Percentiles rank a stretch among this genome's conserved stretches.
Conservation (phyloP, 1,140 invertebrate species). For the Drosophila novamexicana region DNA sequence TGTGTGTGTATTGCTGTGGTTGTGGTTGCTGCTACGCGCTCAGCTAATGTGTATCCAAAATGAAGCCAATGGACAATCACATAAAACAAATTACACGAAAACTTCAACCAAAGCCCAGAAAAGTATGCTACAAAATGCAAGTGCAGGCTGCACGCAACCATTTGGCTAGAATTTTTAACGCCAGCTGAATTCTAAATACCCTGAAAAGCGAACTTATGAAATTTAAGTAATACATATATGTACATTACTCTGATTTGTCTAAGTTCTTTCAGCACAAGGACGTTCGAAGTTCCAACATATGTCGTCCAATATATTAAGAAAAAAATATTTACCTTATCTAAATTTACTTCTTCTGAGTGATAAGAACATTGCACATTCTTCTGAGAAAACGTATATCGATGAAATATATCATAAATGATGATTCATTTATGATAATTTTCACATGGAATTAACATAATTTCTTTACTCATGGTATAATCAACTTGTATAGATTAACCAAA, state of each 20-base stretch:
- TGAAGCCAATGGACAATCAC: conserved; percentile 80
- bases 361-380: too few relatives aligned
- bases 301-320: too few relatives aligned
- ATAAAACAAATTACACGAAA: conserved; percentile 81
- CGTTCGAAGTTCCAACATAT: too few relatives aligned
- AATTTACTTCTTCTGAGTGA: too few relatives aligned
- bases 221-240: background rate
- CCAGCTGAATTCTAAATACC: conserved; percentile 3
- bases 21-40: conserved; percentile 49
- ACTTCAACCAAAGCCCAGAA: conserved; percentile 72
- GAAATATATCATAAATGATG: too few relatives aligned
- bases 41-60: conserved; percentile 75
- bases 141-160: conserved; percentile 42
- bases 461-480: too few relatives aligned
- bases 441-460: too few relatives aligned
- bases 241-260: too few relatives aligned
- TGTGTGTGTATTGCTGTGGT: conserved; percentile 58
- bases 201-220: background rate
- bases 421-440: too few relatives aligned
- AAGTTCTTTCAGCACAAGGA: too few relatives aligned
- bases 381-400: too few relatives aligned
- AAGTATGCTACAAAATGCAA: conserved; percentile 76
- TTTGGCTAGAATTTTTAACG: background rate
- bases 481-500: background rate
- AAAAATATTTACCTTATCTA: too few relatives aligned